These are phyloP conservation scores for Agelas oroides DNA, from an alignment of 37 sponge, comb jelly and placozoan species.

Conservation along the genomic window DNA sequence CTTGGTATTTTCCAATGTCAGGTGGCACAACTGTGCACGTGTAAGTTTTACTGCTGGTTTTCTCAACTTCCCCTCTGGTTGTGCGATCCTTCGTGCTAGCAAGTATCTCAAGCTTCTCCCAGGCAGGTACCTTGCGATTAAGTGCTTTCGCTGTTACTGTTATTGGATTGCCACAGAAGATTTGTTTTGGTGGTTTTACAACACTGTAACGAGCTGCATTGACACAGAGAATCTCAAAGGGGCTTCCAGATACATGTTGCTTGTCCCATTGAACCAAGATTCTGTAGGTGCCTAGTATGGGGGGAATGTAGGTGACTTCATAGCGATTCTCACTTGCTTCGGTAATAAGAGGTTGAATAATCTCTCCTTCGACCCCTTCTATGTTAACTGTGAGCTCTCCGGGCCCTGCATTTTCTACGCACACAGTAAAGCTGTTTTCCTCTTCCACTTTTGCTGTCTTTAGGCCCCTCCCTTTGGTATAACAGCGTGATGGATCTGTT, in stretches of 20 bases:
- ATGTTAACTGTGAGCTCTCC: slow-evolving; percentile 73
- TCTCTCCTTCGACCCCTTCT: slow-evolving; percentile 56
- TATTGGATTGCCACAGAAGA: slow-evolving; percentile 39
- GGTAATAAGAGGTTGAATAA: slow-evolving; percentile 62
- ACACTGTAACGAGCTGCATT: slow-evolving; percentile 22
- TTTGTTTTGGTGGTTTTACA: slow-evolving; percentile 19
- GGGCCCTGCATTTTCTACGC: slow-evolving; percentile 76
- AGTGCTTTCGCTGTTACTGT: slow-evolving; percentile 23
- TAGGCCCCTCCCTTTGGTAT: slow-evolving; percentile 76
- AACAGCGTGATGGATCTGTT: slow-evolving; percentile 51
- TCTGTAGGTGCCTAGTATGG: slow-evolving; percentile 67
- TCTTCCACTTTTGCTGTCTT: slow-evolving; percentile 33
- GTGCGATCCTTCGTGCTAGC: slow-evolving; percentile 10
- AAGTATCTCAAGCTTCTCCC: slow-evolving; percentile 9
- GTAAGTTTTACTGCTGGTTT: slow-evolving; percentile 25
- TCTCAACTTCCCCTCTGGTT: slow-evolving; percentile 29
- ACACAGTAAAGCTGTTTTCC: slow-evolving; percentile 60
- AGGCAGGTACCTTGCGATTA: slow-evolving; percentile 11
- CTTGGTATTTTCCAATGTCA: slow-evolving; percentile 65
- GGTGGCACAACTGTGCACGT: slow-evolving; percentile 9
- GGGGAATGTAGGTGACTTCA: slow-evolving; percentile 67
- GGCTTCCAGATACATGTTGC: slow-evolving; percentile 78
- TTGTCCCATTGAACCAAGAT: slow-evolving; percentile 82
- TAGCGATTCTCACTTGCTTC: slow-evolving; percentile 50
- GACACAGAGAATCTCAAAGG: slow-evolving; percentile 56